phyloP scores from a whole-genome alignment of 1,140 invertebrate species.

The Dendroctonus ponderosae region DNA sequence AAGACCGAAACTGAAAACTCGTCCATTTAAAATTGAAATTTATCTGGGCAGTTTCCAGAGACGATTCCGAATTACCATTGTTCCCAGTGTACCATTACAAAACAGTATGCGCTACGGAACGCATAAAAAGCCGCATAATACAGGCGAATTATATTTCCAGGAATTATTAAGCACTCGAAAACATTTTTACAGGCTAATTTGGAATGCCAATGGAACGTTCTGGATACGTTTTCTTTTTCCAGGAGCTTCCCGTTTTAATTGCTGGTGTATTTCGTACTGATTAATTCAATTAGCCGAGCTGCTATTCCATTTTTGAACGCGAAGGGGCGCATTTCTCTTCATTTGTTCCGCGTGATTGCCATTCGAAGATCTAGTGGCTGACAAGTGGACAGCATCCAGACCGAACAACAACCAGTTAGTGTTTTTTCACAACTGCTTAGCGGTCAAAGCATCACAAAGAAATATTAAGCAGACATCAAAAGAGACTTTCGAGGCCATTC shows the following conservation, averaged over 20 bases:
- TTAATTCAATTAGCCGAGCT: conserved; percentile 16
- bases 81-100: conserved; percentile 12
- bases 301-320: conserved; percentile 2
- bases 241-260: conserved; percentile 7
- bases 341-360: not conserved
- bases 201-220: conserved; percentile 12
- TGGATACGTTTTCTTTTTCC: too few relatives aligned
- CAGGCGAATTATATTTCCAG: conserved; percentile 18
- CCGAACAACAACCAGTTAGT: too few relatives aligned
- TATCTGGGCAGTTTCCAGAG: conserved; percentile 5
- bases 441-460: too few relatives aligned
- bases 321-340: not conserved
- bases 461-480: too few relatives aligned
- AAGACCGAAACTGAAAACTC: too few relatives aligned
- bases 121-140: conserved; percentile 16
- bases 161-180: conserved; percentile 22
- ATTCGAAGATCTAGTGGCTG: too few relatives aligned
- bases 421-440: too few relatives aligned
- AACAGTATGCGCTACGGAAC: conserved; percentile 10
- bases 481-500: too few relatives aligned
- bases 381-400: too few relatives aligned
- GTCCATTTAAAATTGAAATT: conserved; percentile 11
- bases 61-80: conserved; percentile 9
- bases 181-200: conserved; percentile 22
- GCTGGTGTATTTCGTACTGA: conserved; percentile 13